Conservation (phyloP, 2,113 vertebrate genomes). For the Prietella phreatophila region DNA sequence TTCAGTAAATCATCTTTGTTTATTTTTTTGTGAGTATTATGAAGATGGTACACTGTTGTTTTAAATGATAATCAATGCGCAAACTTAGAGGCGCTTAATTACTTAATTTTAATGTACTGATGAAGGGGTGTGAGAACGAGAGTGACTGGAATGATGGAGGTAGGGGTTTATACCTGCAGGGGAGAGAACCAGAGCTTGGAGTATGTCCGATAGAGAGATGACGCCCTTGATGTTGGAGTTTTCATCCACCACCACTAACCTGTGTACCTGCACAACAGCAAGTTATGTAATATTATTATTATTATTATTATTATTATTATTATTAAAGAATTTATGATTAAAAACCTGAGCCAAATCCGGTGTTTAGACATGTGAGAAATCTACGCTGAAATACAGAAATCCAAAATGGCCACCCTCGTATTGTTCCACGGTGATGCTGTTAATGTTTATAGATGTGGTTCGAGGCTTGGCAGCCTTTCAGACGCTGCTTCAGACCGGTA, state of each 20-base stretch:
- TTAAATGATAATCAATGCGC: not conserved
- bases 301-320: not conserved
- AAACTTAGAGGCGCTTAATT: not conserved
- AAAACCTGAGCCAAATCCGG: not conserved
- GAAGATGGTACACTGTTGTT: not conserved
- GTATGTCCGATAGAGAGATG: constrained; percentile 95
- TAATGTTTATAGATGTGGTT: too few species aligned
- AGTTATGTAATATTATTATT: not conserved
- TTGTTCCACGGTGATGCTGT: too few species aligned
- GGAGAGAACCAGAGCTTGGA: constrained; percentile 93
- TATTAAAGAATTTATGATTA: not conserved
- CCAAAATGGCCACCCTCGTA: not conserved
- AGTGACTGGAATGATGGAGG: not conserved
- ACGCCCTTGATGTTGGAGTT: constrained; percentile 92
- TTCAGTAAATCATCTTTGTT: too few species aligned
- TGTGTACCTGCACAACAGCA: constrained; percentile 81
- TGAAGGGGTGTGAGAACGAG: constrained; percentile 3
- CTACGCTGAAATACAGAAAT: not conserved
- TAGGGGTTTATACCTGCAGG: constrained; percentile 85
- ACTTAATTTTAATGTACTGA: not conserved
- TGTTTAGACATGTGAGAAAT: not conserved
- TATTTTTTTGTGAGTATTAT: too few species aligned
- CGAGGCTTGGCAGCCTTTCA: not conserved
- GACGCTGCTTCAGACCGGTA: not conserved
- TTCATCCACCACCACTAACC: constrained; percentile 93